Conservation (phyloP, 2,888 invertebrate genomes). For the Leucozona laternaria region DNA sequence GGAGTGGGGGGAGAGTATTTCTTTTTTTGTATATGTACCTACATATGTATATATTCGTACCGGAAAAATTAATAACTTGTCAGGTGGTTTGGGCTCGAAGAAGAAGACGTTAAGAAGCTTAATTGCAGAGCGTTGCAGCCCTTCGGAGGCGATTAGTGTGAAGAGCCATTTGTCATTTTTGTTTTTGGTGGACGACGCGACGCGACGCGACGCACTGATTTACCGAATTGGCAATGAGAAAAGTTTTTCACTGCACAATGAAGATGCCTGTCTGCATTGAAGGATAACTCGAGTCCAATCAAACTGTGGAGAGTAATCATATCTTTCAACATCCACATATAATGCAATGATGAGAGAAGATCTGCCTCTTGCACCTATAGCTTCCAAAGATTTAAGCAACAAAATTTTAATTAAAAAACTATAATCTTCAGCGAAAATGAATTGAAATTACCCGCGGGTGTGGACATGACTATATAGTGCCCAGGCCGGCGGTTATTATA, state of each 20-base stretch:
- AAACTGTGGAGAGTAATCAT: neutral
- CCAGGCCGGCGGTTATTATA: conserved; percentile 21
- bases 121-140: conserved; percentile 40
- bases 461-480: conserved; percentile 35
- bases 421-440: conserved; percentile 37
- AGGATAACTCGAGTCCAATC: conserved; percentile 15
- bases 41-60: neutral
- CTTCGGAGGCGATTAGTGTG: conserved; percentile 55
- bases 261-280: neutral
- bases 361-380: neutral
- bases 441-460: conserved; percentile 44
- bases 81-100: conserved; percentile 53
- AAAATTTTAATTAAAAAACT: conserved; percentile 45
- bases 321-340: conserved; percentile 13
- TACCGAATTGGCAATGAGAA: conserved; percentile 48
- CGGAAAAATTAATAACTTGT: conserved; percentile 70
- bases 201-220: too few species aligned
- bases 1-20: neutral
- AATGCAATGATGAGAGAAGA: neutral
- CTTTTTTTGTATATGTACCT: neutral
- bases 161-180: conserved; percentile 44
- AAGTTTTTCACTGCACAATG: conserved; percentile 15
- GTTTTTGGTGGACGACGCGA: neutral
- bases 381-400: conserved; percentile 44
- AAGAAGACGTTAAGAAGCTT: conserved; percentile 59